Conservation (phyloP, 2,888 invertebrate species). For the Drosophila melanosoma region DNA sequence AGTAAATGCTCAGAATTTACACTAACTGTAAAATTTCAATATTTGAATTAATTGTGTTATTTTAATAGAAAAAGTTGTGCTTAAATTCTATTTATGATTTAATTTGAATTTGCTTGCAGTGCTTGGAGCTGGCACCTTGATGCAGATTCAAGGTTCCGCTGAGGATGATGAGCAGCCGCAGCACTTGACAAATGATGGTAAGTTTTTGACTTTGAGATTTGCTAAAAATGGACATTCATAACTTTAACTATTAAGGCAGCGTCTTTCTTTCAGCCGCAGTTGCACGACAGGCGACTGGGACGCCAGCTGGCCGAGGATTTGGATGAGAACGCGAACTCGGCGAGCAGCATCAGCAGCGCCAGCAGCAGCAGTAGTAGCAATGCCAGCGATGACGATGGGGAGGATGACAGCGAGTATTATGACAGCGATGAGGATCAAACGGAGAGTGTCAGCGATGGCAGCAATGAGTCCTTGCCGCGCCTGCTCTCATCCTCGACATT, state of each 20-base stretch:
- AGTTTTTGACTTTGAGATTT: conserved; percentile 51
- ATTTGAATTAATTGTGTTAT: neutral
- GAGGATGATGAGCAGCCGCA: conserved; percentile 74
- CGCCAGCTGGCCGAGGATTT: conserved; percentile 46
- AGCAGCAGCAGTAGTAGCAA: conserved; percentile 40
- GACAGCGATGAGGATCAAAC: conserved; percentile 74
- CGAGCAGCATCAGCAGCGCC: conserved; percentile 54
- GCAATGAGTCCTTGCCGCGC: conserved; percentile 85
- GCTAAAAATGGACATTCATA: conserved; percentile 62
- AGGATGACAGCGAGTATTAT: conserved; percentile 77
- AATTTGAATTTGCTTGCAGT: conserved; percentile 24
- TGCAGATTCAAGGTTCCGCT: neutral
- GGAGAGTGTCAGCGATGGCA: conserved; percentile 64
- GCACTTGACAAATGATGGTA: conserved; percentile 81
- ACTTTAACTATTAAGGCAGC: conserved; percentile 84
- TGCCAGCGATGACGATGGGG: conserved; percentile 57
- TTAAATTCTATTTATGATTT: neutral
- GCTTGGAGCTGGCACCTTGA: conserved; percentile 30
- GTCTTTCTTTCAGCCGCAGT: conserved; percentile 84
- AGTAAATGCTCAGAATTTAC: neutral
- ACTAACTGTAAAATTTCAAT: too few species aligned
- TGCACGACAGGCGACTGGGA: conserved; percentile 67
- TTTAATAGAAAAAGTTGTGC: neutral
- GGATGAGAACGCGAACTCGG: conserved; percentile 43
- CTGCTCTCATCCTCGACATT: conserved; percentile 88